These are phyloP conservation scores for Podarcis lilfordi DNA, from an alignment of 2,797 vertebrate species.

Conservation along the genomic window DNA sequence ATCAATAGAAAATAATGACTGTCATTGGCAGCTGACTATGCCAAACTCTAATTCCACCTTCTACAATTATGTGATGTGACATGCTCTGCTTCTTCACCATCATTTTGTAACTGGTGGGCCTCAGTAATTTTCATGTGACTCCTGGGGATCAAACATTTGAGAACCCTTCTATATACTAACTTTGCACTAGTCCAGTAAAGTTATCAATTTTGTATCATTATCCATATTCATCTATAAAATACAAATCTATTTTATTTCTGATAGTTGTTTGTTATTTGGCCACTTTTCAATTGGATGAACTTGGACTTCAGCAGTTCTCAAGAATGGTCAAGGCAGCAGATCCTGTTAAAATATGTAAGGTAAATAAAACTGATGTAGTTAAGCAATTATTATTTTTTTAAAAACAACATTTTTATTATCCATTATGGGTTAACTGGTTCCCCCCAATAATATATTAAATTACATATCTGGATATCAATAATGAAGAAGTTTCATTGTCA, in stretches of 20 bases:
- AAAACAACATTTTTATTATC: neutral
- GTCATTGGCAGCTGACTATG: no score
- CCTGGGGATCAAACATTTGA: no score
- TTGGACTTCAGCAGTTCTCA: conserved; percentile 84
- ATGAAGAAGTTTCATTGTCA: neutral
- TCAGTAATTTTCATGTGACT: no score
- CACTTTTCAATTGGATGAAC: conserved; percentile 85
- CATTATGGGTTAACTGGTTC: neutral
- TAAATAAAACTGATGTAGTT: conserved; percentile 62
- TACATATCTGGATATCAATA: neutral
- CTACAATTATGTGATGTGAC: no score
- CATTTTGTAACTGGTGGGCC: no score
- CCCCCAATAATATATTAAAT: neutral
- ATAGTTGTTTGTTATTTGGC: conserved; percentile 90
- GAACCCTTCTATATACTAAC: no score
- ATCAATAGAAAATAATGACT: no score
- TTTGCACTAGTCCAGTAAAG: no score
- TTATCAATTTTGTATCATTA: no score
- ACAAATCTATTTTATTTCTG: conserved; percentile 53
- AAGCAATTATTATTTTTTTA: neutral
- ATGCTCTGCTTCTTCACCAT: no score
- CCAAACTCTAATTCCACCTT: no score
- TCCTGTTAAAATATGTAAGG: conserved; percentile 83
- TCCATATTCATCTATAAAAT: conserved; percentile 22
- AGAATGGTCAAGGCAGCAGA: conserved; percentile 86